Conservation (phyloP, 64 coral and sea anemone genomes). For the Montipora efflorescens region DNA sequence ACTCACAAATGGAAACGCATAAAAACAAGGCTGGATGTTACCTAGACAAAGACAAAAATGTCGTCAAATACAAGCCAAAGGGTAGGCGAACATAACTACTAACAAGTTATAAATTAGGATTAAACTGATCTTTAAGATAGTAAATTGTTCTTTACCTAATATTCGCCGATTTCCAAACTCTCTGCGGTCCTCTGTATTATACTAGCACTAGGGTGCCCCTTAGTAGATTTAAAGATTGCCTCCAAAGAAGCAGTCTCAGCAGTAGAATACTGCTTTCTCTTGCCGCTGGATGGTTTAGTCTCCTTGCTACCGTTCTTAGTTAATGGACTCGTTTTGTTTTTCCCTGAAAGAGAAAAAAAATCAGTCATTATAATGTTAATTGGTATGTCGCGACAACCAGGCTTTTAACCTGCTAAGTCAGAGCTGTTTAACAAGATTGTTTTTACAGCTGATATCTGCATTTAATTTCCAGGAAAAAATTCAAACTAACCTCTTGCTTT, state of each 20-base stretch:
- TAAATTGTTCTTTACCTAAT: slow-evolving; percentile 3
- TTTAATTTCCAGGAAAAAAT: background rate
- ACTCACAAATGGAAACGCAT: slow-evolving; percentile 9
- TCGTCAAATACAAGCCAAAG: slow-evolving; percentile 19
- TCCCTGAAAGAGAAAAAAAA: slow-evolving; percentile 10
- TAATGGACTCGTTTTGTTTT: background rate
- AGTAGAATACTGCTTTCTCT: slow-evolving; percentile 17
- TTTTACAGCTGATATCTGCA: slow-evolving; percentile 8
- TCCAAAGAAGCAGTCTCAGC: slow-evolving; percentile 16
- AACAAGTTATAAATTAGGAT: background rate
- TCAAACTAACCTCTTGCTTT: slow-evolving; percentile 25
- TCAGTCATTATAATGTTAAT: background rate
- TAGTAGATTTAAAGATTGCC: slow-evolving; percentile 6
- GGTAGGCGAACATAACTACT: slow-evolving; percentile 4
- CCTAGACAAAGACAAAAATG: slow-evolving; percentile 2
- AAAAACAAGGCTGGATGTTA: slow-evolving; percentile 13
- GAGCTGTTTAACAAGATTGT: background rate
- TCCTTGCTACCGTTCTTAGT: background rate
- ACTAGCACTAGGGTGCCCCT: background rate
- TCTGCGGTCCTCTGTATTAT: slow-evolving; percentile 21
- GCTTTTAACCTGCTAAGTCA: background rate
- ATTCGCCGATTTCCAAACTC: slow-evolving; percentile 10
- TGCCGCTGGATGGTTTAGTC: background rate
- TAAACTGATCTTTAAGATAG: background rate
- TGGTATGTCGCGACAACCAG: too few species aligned